A percentile compares a stretch with the other conserved stretches of the same genome.
Conservation (phyloP, 2,888 invertebrate genomes). For the Drosophila barbarae region DNA sequence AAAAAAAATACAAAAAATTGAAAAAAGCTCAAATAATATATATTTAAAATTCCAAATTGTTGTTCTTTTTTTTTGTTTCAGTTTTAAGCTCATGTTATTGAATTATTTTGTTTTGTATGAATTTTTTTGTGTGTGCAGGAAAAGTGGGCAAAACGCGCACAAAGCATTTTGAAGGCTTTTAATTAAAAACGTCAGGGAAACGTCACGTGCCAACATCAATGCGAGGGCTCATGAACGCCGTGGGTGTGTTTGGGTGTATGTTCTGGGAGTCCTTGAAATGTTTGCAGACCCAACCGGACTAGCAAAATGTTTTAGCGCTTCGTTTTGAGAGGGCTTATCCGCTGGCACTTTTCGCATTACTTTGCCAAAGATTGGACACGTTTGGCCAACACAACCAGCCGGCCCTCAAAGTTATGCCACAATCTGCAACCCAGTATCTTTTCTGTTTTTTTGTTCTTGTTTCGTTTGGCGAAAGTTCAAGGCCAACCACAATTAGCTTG, state of each 20-base stretch:
- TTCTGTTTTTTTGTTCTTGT: neutral
- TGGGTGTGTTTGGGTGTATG: constrained; percentile 2
- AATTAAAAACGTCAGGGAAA: constrained; percentile 62
- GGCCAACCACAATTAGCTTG: constrained; percentile 50
- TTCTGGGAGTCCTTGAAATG: constrained; percentile 51
- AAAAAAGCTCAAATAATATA: neutral
- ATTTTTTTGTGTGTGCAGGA: neutral
- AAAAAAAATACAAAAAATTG: neutral
- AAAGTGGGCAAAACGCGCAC: constrained; percentile 38
- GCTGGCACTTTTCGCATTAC: constrained; percentile 24
- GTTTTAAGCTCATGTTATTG: too few relatives aligned
- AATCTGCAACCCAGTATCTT: constrained; percentile 24
- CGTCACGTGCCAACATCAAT: constrained; percentile 56
- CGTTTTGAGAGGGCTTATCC: constrained; percentile 33
- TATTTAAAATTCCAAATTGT: neutral
- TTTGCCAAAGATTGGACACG: constrained; percentile 51
- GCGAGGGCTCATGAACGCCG: constrained; percentile 23
- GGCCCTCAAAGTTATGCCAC: constrained; percentile 27
- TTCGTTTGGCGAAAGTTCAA: constrained; percentile 47
- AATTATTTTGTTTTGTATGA: too few relatives aligned
- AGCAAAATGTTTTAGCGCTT: constrained; percentile 40
- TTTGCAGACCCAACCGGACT: constrained; percentile 35
- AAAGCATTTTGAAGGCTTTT: constrained; percentile 69
- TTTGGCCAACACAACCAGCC: constrained; percentile 17
- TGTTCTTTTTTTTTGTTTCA: too few relatives aligned